These are phyloP conservation scores for Armadillidium nasatum DNA, from an alignment of 1,140 invertebrate genomes.

Conservation along the genomic window DNA sequence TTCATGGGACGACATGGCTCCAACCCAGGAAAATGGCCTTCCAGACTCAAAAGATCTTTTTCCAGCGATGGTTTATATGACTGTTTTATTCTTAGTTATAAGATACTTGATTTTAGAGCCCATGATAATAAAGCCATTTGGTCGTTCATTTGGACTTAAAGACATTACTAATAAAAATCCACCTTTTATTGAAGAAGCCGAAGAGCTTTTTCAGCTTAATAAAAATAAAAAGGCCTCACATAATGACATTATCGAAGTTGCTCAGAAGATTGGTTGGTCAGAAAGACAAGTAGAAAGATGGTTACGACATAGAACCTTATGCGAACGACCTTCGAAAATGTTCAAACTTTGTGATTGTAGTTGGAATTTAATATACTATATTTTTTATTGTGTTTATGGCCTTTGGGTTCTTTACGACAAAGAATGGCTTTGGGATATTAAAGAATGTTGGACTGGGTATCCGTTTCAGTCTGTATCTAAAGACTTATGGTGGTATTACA, in stretches of 20 bases:
- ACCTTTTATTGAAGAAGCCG: constrained; percentile 1
- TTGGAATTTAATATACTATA: constrained; percentile 73
- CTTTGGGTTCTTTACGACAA: constrained; percentile 82
- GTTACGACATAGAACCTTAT: constrained; percentile 63
- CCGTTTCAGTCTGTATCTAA: constrained; percentile 49
- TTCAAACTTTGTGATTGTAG: constrained; percentile 36
- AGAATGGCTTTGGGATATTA: constrained; percentile 89
- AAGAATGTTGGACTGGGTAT: constrained; percentile 76
- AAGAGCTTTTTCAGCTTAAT: background rate
- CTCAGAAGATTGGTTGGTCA: constrained; percentile 83
- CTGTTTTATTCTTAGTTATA: too few relatives aligned
- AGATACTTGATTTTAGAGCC: too few relatives aligned
- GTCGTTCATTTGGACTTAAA: background rate
- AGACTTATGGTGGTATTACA: constrained; percentile 60
- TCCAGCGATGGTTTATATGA: too few relatives aligned
- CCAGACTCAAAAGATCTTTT: too few relatives aligned
- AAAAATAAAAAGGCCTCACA: background rate
- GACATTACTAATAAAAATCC: constrained; percentile 5
- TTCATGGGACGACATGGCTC: background rate
- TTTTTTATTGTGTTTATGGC: constrained; percentile 86
- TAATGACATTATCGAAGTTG: constrained; percentile 50
- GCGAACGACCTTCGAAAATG: constrained; percentile 4
- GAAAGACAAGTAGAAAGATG: too few relatives aligned
- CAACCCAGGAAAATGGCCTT: constrained; percentile 7
- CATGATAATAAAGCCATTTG: constrained; percentile 13